Percentiles rank a stretch among this genome's conserved stretches.
phyloP scores from a whole-genome alignment of 2,113 vertebrate species.

The Noturus placidus region DNA sequence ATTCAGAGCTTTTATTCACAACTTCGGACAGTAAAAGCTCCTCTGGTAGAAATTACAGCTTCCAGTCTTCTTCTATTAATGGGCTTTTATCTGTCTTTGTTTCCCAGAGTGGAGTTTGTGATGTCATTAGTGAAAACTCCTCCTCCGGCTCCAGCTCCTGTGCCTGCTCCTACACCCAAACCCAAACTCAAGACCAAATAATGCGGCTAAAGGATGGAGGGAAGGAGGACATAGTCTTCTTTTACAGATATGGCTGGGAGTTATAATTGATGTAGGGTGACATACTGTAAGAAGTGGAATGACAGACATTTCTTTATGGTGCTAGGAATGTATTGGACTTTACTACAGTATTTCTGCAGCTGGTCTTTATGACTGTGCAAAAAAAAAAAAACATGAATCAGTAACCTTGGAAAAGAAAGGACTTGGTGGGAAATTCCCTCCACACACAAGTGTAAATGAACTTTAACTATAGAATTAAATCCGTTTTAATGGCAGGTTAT shows the following conservation, averaged over 20 bases:
- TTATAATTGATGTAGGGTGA: neutral
- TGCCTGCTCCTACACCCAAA: constrained; percentile 55
- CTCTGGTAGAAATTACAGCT: neutral
- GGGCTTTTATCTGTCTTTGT: neutral
- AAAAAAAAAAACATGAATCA: neutral
- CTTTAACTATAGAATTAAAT: constrained; percentile 21
- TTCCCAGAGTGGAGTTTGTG: constrained; percentile 61
- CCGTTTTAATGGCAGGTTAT: neutral
- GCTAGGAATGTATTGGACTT: constrained; percentile 17
- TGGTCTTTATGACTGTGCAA: constrained; percentile 7
- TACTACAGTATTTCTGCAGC: constrained; percentile 15
- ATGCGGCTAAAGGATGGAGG: constrained; percentile 34
- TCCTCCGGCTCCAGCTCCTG: constrained; percentile 41
- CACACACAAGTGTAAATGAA: constrained; percentile 5
- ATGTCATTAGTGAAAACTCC: constrained; percentile 51
- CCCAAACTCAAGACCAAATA: constrained; percentile 74
- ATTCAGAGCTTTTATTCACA: neutral
- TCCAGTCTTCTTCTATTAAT: neutral
- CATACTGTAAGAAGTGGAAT: neutral
- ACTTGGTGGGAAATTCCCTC: neutral
- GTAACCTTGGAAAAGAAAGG: neutral
- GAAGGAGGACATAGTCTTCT: constrained; percentile 25
- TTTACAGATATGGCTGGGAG: neutral
- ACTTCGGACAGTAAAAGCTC: neutral
- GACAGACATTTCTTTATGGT: constrained; percentile 16